These are phyloP conservation scores for Diorhabda elongata DNA, from an alignment of 1,140 invertebrate genomes.

Conservation along the genomic window DNA sequence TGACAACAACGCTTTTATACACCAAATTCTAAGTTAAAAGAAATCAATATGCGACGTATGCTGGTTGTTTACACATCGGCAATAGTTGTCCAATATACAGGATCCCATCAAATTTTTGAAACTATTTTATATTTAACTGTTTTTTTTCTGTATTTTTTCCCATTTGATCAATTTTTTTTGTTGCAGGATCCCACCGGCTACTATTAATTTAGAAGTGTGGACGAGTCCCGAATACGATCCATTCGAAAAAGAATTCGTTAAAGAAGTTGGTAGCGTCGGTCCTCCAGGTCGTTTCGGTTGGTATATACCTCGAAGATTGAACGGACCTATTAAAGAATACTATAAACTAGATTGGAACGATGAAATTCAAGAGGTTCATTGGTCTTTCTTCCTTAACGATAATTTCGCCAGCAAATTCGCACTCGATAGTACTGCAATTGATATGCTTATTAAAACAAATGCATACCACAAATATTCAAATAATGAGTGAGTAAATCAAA, in stretches of 20 bases:
- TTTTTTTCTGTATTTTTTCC: no score
- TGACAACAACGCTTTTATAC: no score
- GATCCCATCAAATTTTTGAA: no score
- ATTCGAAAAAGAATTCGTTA: conserved; percentile 48
- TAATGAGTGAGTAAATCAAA: no score
- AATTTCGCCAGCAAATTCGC: conserved; percentile 50
- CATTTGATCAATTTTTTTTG: background rate
- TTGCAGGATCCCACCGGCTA: conserved; percentile 53
- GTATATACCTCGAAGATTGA: conserved; percentile 59
- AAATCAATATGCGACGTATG: no score
- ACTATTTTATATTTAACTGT: no score
- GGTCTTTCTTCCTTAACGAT: conserved; percentile 50
- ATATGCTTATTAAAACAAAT: background rate
- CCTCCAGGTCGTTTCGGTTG: conserved; percentile 67
- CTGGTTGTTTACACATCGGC: no score
- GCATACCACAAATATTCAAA: background rate
- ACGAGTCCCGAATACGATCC: conserved; percentile 57
- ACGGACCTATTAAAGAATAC: conserved; percentile 30
- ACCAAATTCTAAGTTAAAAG: no score
- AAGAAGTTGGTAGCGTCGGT: conserved; percentile 58
- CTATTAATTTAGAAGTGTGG: conserved; percentile 72
- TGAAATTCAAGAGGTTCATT: conserved; percentile 45
- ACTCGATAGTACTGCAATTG: conserved; percentile 36
- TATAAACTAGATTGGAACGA: conserved; percentile 22
- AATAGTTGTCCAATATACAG: no score